Evolutionary conservation across 2,888 invertebrate species (phyloP).

Genomic region (Tenthredo notha): DNA sequence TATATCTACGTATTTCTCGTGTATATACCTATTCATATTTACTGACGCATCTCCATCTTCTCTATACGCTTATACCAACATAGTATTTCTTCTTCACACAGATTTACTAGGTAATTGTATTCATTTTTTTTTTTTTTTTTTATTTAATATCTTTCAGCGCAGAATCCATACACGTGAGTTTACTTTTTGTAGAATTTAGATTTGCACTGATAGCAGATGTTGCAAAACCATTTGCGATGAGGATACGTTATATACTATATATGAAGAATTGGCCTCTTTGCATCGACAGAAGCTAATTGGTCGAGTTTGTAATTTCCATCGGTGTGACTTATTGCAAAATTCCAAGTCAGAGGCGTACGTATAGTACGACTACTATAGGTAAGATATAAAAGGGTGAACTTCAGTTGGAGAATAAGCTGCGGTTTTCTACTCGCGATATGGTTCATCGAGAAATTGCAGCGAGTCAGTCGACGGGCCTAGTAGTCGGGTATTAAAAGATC

Average conservation of each 20-base stretch:
- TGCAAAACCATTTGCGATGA: conserved; percentile 10
- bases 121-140: neutral
- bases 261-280: neutral
- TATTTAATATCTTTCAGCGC: neutral
- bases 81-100: neutral
- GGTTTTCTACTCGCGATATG: conserved; percentile 28
- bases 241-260: neutral
- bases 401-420: neutral
- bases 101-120: neutral
- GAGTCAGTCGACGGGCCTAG: neutral
- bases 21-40: neutral
- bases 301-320: conserved; percentile 35
- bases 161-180: neutral
- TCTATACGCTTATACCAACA: neutral
- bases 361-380: neutral
- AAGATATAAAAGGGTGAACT: conserved; percentile 22
- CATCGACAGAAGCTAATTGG: conserved; percentile 48
- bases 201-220: neutral
- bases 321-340: conserved; percentile 31
- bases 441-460: conserved; percentile 48
- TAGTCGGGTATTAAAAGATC: conserved; percentile 46
- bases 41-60: neutral
- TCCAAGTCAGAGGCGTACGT: neutral
- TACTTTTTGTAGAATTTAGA: neutral
- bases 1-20: neutral